These are phyloP conservation scores for Elaphurus davidianus DNA, from an alignment of 2,113 vertebrate genomes.

Conservation along the genomic window DNA sequence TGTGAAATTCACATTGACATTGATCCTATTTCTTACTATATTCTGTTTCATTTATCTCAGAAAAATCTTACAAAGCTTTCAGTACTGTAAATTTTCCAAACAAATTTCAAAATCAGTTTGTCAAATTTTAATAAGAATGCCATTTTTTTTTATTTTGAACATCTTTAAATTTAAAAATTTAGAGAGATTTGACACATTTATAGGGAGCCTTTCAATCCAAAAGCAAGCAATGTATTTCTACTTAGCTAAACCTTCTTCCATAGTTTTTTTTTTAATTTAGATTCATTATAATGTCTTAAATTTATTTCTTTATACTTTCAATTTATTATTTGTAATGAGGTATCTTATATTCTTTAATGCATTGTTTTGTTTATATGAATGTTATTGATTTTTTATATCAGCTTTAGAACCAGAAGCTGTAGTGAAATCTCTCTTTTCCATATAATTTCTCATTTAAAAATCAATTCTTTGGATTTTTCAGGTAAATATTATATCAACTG, in stretches of 20 bases:
- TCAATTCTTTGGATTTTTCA: neutral
- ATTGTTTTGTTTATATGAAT: neutral
- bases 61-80: neutral
- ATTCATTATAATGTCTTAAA: neutral
- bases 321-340: neutral
- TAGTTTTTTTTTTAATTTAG: neutral
- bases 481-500: neutral
- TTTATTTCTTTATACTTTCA: neutral
- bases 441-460: neutral
- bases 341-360: neutral
- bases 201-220: neutral
- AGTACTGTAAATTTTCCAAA: neutral
- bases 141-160: neutral
- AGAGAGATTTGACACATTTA: neutral
- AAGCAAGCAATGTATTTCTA: neutral
- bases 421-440: neutral
- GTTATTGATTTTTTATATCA: neutral
- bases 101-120: neutral
- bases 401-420: neutral
- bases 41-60: neutral
- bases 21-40: neutral
- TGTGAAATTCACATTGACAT: neutral
- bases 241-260: neutral
- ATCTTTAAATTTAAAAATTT: neutral
- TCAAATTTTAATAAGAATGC: neutral